Percentiles rank a stretch among this genome's conserved stretches.
Evolutionary conservation across 1,140 invertebrate species (phyloP).

Genomic region (Batillaria attramentaria): DNA sequence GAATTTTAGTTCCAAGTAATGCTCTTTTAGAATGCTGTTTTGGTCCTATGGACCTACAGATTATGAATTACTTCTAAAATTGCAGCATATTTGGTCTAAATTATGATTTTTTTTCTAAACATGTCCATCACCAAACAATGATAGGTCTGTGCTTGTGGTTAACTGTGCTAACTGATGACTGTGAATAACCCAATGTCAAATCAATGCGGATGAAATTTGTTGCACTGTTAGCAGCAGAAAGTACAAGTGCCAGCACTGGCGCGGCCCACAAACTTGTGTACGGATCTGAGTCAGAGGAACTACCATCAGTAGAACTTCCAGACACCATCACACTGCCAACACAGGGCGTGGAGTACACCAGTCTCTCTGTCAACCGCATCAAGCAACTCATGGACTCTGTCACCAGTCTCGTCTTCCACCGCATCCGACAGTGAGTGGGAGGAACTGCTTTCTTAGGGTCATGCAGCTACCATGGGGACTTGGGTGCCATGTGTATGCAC

Average conservation of each 20-base stretch:
- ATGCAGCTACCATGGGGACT: neutral
- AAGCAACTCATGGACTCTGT: constrained; percentile 67
- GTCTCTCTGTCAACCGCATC: constrained; percentile 59
- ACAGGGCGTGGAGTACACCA: constrained; percentile 63
- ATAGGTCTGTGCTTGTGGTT: too few species aligned
- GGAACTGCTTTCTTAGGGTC: neutral
- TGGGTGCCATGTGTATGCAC: constrained; percentile 5
- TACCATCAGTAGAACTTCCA: constrained; percentile 62
- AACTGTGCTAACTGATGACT: too few species aligned
- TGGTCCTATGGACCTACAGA: too few species aligned
- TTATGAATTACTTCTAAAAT: too few species aligned
- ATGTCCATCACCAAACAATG: too few species aligned
- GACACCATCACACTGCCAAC: constrained; percentile 59
- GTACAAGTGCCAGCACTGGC: constrained; percentile 46
- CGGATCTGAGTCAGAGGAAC: constrained; percentile 57
- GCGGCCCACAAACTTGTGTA: constrained; percentile 59
- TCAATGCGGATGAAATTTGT: too few species aligned
- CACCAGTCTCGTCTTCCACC: constrained; percentile 63
- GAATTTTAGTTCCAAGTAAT: too few species aligned
- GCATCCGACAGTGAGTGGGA: constrained; percentile 61
- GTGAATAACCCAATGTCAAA: too few species aligned
- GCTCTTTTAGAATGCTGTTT: too few species aligned
- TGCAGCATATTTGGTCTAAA: too few species aligned
- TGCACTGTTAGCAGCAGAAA: constrained; percentile 16
- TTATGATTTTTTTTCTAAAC: too few species aligned